Base-by-base conservation (phyloP, 2,113 vertebrate species). In the Nestor notabilis region DNA sequence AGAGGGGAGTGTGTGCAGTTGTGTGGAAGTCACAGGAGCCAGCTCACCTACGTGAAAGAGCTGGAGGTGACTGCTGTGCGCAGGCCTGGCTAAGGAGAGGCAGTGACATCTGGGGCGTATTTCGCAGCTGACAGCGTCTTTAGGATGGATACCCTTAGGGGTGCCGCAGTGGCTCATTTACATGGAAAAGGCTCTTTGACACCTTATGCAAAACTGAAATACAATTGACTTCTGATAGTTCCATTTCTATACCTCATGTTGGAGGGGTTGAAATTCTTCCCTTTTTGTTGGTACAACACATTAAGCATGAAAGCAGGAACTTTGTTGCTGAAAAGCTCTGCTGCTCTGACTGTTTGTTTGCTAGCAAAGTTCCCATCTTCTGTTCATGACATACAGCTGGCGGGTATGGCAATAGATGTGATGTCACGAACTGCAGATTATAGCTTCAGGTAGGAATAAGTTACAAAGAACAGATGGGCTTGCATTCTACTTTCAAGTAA, bases 401-500 rank as follows among this genome's bases (percentile, higher is more conserved):
- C 6, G 10, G 77, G 66, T 89, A 91, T 44, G 66, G 78, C 74
- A 86, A 11, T 91, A 65, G 46, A 75, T 35, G 41, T 66, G 92
- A 74, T 95, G 91, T 83, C 90, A 69, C 3, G 17, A 94, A 58
- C 52, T 53, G 71, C 52, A 83, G 29, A 86, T 93, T 89, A 61
- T 95, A 53, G 82, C 95, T 97, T 77, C 77, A 80, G 87, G 95
- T 97, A 65, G 93, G 66, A 93, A 93, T 92, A 83, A 75, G 56
- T 25, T 72, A 52, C 20, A 69, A 69, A 72, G 76, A 95, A 68
- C 94, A 97, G 93, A 94, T 95, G 96, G 91, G 77, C 33, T 71
- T 71, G 33, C 28, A 69, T 84, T 52, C 39, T 91, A 65, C 71
- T 92, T 95, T 89, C 43, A 78, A 20, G 60, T 55, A 87, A 75